A percentile compares a stretch with the other conserved stretches of the same genome.
These are phyloP conservation scores for Cepphus grylle DNA, from an alignment of 2,113 vertebrate genomes.

Conservation along the genomic window DNA sequence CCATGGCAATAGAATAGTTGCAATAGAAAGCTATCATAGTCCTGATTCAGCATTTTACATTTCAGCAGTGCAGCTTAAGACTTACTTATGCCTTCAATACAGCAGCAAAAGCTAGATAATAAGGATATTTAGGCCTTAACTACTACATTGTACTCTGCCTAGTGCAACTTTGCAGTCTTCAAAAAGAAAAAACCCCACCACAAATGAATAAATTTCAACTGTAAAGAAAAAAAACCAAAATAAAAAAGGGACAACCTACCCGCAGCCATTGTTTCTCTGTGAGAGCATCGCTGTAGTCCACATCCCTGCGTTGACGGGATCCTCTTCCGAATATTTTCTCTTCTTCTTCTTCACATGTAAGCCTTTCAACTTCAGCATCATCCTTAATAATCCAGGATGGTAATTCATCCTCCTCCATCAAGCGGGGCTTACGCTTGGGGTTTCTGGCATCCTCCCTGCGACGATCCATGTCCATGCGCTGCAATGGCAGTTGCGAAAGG, in stretches of 20 bases:
- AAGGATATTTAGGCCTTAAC: not conserved
- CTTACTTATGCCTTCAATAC: not conserved
- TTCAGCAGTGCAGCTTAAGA: not conserved
- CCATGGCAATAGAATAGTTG: not conserved
- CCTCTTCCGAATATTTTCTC: slow-evolving; percentile 97
- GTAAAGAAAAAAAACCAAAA: not conserved
- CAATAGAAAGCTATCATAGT: not conserved
- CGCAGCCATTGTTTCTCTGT: slow-evolving; percentile 97
- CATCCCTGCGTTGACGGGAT: slow-evolving; percentile 91
- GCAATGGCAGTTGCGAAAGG: not conserved
- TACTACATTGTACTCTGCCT: not conserved
- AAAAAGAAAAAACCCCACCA: not conserved
- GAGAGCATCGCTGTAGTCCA: slow-evolving; percentile 96
- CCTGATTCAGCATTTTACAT: not conserved
- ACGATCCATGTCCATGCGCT: slow-evolving; percentile 97
- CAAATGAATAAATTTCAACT: not conserved
- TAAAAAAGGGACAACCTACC: slow-evolving; percentile 65
- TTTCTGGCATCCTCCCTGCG: slow-evolving; percentile 94
- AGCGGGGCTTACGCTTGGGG: slow-evolving; percentile 90
- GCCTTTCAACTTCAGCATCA: slow-evolving; percentile 93
- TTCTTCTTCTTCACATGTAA: slow-evolving; percentile 95
- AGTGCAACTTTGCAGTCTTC: not conserved
- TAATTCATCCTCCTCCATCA: slow-evolving; percentile 97
- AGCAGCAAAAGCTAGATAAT: not conserved
- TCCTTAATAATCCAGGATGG: slow-evolving; percentile 99